phyloP scores from a whole-genome alignment of 2,113 vertebrate genomes.

The Alethe castanea region DNA sequence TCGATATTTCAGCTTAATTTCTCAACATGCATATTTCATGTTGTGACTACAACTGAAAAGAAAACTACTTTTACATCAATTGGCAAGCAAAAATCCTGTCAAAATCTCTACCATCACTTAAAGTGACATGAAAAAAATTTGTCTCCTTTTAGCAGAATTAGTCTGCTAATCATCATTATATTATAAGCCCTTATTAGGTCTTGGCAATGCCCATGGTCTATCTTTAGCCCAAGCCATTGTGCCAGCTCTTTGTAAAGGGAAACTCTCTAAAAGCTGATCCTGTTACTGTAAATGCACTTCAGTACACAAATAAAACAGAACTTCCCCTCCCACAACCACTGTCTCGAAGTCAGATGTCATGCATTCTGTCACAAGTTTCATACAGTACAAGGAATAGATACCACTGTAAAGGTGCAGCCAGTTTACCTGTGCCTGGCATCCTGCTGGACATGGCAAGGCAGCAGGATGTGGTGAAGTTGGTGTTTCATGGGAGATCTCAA shows the following conservation, averaged over 20 bases:
- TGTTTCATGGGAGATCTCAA: not conserved
- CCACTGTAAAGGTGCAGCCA: not conserved
- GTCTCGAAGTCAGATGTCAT: not conserved
- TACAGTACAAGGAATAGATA: not conserved
- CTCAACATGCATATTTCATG: not conserved
- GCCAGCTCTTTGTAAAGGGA: not conserved
- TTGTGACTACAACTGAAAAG: not conserved
- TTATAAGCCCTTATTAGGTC: not conserved
- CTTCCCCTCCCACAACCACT: not conserved
- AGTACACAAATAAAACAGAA: not conserved
- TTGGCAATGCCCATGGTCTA: not conserved
- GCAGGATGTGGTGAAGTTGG: not conserved
- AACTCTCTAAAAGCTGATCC: not conserved
- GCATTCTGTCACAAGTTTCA: not conserved
- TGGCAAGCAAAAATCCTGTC: not conserved
- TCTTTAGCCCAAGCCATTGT: not conserved
- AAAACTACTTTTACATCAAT: not conserved
- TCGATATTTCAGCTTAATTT: not conserved
- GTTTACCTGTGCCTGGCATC: not conserved
- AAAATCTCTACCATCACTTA: not conserved
- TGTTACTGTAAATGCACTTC: not conserved
- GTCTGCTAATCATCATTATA: not conserved
- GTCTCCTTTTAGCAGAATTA: not conserved
- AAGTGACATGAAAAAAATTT: not conserved
- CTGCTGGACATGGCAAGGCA: not conserved